Conservation (phyloP, 2,797 vertebrate species). For the Takifugu rubripes region DNA sequence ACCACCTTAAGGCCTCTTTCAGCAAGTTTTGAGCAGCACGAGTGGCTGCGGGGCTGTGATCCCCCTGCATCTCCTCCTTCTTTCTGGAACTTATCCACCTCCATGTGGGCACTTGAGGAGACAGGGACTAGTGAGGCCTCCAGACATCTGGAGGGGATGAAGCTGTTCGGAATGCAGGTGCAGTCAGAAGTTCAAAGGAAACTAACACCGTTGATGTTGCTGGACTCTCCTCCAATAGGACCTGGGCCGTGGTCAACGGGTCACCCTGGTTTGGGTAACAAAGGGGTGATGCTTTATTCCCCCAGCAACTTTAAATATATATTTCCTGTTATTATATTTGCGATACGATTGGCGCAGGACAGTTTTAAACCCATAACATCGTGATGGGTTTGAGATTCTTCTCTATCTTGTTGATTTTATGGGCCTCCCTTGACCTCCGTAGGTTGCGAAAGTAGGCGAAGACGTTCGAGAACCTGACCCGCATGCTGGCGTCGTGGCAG, state of each 20-base stretch:
- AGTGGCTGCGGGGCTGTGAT: conserved; percentile 54
- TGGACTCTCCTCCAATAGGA: conserved; percentile 7
- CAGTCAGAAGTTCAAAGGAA: conserved; percentile 48
- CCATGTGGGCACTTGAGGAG: conserved; percentile 55
- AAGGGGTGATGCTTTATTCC: conserved; percentile 4
- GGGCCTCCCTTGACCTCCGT: conserved; percentile 1
- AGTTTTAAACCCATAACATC: neutral
- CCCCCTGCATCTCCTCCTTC: conserved; percentile 41
- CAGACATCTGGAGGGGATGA: conserved; percentile 65
- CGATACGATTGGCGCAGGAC: too few species aligned
- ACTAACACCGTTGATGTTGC: conserved; percentile 30
- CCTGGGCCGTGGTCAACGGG: conserved; percentile 17
- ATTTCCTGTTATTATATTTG: neutral
- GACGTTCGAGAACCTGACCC: conserved; percentile 11
- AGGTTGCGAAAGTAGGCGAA: conserved; percentile 43
- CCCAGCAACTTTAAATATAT: neutral
- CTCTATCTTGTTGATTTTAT: neutral
- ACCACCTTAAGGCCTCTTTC: conserved; percentile 61
- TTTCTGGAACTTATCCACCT: conserved; percentile 58
- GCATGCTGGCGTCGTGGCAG: conserved; percentile 22
- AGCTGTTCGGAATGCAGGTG: conserved; percentile 64
- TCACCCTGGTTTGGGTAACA: conserved; percentile 17
- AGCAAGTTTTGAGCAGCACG: conserved; percentile 51
- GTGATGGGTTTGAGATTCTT: conserved; percentile 3
- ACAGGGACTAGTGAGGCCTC: conserved; percentile 47